A percentile compares a stretch with the other conserved stretches of the same genome.
phyloP scores from a whole-genome alignment of 2,888 invertebrate species.

The Melinaea menophilus region DNA sequence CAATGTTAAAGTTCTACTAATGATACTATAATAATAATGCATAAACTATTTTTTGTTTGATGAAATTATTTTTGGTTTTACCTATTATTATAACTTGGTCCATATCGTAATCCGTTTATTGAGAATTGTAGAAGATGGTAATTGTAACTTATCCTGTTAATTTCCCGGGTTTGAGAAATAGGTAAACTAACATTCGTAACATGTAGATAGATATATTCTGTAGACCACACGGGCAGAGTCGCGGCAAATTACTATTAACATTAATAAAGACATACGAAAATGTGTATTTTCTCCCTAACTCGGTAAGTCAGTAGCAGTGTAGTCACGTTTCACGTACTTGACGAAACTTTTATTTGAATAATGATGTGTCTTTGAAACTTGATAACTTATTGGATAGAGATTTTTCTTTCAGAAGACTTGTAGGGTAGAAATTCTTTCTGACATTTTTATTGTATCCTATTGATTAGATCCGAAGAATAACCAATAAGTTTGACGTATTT shows the following conservation, averaged over 20 bases:
- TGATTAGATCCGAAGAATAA: background rate
- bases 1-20: too few relatives aligned
- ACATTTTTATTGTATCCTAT: slow-evolving; percentile 1
- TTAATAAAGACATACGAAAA: background rate
- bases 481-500: slow-evolving; percentile 4
- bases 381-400: slow-evolving; percentile 22
- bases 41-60: too few relatives aligned
- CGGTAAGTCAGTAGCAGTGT: slow-evolving; percentile 14
- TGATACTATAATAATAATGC: too few relatives aligned
- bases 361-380: slow-evolving; percentile 31
- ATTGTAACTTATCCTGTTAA: too few relatives aligned
- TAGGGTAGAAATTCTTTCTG: slow-evolving; percentile 10
- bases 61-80: too few relatives aligned
- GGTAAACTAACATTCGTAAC: too few relatives aligned
- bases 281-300: slow-evolving; percentile 5
- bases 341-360: slow-evolving; percentile 31
- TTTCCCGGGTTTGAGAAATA: too few relatives aligned
- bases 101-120: too few relatives aligned
- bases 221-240: too few relatives aligned
- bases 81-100: too few relatives aligned
- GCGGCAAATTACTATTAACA: background rate
- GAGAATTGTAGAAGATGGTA: too few relatives aligned
- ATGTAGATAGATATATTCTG: too few relatives aligned
- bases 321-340: slow-evolving; percentile 30
- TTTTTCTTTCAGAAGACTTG: slow-evolving; percentile 16